phyloP scores from a whole-genome alignment of 2,888 invertebrate genomes.

The Unio pictorum region DNA sequence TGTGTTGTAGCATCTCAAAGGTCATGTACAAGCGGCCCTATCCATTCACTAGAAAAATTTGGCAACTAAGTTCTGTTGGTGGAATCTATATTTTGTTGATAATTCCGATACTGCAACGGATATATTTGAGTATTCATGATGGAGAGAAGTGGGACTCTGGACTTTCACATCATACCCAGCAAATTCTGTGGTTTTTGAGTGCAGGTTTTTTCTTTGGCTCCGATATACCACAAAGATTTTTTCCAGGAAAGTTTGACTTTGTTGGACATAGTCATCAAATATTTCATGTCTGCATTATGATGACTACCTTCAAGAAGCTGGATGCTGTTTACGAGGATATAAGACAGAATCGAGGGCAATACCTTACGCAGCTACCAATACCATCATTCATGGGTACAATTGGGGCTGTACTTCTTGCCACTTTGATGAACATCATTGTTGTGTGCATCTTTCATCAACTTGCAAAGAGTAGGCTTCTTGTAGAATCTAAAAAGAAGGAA shows the following conservation, averaged over 20 bases:
- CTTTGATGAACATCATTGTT: constrained; percentile 50
- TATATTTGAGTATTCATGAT: constrained; percentile 46
- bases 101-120: constrained; percentile 61
- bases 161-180: constrained; percentile 58
- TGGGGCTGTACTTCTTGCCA: constrained; percentile 58
- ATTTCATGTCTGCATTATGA: constrained; percentile 68
- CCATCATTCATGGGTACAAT: constrained; percentile 63
- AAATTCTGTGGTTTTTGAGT: constrained; percentile 66
- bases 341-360: constrained; percentile 33
- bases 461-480: constrained; percentile 38
- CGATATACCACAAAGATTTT: constrained; percentile 67
- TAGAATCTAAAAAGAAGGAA: constrained; percentile 11
- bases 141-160: constrained; percentile 54
- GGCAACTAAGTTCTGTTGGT: constrained; percentile 66
- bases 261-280: constrained; percentile 70
- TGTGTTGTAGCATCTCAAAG: constrained; percentile 65
- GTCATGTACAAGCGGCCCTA: constrained; percentile 65
- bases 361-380: constrained; percentile 43
- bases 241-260: constrained; percentile 67
- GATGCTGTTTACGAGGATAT: constrained; percentile 67
- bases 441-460: constrained; percentile 50
- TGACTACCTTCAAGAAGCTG: constrained; percentile 64
- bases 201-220: constrained; percentile 69
- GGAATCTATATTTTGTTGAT: constrained; percentile 67
- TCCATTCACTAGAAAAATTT: constrained; percentile 65